A percentile compares a stretch with the other conserved stretches of the same genome.
Evolutionary conservation across 92 coral and sea anemone genomes (phyloP).

Genomic region (Micromussa lordhowensis): DNA sequence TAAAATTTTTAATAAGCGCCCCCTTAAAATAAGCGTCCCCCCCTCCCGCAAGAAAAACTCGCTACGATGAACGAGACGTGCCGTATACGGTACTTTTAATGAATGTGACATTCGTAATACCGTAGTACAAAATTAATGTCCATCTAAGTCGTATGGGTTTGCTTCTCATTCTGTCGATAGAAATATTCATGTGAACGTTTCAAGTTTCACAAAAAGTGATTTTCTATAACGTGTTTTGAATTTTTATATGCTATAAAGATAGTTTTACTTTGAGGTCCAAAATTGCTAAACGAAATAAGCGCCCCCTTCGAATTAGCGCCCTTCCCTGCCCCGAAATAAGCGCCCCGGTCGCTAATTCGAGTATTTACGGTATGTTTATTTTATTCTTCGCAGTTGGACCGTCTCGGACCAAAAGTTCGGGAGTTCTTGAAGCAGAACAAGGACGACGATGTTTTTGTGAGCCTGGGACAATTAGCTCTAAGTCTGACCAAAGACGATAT

Average conservation of each 20-base stretch:
- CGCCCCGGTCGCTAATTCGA: not conserved
- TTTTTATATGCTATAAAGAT: not conserved
- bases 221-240: not conserved
- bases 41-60: not conserved
- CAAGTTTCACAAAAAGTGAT: not conserved
- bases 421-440: constrained; percentile 69
- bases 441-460: constrained; percentile 83
- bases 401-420: constrained; percentile 88
- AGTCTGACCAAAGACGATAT: constrained; percentile 83
- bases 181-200: not conserved
- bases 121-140: not conserved
- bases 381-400: constrained; percentile 61
- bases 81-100: not conserved
- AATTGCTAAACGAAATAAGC: not conserved
- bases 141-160: not conserved
- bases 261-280: not conserved
- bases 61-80: not conserved
- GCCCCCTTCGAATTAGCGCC: constrained; percentile 3
- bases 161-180: no score
- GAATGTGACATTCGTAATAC: constrained; percentile 6
- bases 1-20: not conserved
- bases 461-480: constrained; percentile 86
- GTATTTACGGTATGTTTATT: not conserved
- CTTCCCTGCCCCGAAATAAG: not conserved
- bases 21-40: not conserved